Percentiles rank a stretch among this genome's conserved stretches.
Conservation (phyloP, 1,140 invertebrate species). For the Scylla paramamosain region DNA sequence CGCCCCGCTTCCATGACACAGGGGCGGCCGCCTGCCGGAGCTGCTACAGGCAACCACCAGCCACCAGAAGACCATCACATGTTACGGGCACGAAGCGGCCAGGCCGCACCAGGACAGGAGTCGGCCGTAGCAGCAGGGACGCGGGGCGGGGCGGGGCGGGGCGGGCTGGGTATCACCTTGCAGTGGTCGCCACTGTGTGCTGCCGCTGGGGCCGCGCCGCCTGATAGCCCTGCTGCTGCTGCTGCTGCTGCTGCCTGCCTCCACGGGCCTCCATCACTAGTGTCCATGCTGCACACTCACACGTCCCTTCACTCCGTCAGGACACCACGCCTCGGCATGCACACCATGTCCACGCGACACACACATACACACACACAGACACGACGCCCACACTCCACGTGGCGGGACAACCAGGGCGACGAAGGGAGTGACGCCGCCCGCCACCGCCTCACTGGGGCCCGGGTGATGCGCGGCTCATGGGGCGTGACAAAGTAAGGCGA, state of each 20-base stretch:
- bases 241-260: not conserved
- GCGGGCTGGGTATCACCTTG: conserved; percentile 47
- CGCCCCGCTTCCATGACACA: conserved; percentile 43
- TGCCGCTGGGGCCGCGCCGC: not conserved
- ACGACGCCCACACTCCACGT: not conserved
- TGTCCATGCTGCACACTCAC: not conserved
- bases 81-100: not conserved
- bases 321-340: not conserved
- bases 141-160: not conserved
- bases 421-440: not conserved
- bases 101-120: not conserved
- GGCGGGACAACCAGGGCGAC: not conserved
- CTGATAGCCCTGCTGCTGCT: not conserved
- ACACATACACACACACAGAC: not conserved
- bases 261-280: not conserved
- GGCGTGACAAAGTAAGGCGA: not conserved
- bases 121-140: not conserved
- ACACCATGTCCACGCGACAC: not conserved
- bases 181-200: conserved; percentile 6
- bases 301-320: not conserved
- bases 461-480: not conserved
- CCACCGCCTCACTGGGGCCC: not conserved
- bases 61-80: conserved; percentile 58
- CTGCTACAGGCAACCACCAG: conserved; percentile 29
- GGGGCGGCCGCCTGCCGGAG: not conserved